Conservation (phyloP, 1,140 invertebrate genomes). For the Rhyacophila brunnea region DNA sequence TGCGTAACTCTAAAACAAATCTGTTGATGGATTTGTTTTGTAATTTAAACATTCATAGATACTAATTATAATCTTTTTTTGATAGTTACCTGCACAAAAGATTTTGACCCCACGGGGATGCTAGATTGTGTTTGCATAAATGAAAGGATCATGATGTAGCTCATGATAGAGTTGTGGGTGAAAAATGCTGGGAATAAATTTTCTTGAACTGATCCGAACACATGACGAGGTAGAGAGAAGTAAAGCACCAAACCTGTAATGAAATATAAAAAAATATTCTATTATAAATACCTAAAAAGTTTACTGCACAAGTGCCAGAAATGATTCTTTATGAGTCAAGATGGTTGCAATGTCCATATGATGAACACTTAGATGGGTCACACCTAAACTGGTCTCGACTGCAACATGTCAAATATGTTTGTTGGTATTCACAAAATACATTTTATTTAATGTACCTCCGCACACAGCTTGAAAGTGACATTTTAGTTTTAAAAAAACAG, state of each 20-base stretch:
- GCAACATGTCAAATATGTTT: background rate
- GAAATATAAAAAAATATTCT: constrained; percentile 5
- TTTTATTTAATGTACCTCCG: background rate
- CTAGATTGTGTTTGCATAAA: constrained; percentile 44
- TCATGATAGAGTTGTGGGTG: constrained; percentile 70
- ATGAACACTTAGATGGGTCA: too few relatives aligned
- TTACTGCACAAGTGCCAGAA: too few relatives aligned
- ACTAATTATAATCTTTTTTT: background rate
- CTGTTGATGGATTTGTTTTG: too few relatives aligned
- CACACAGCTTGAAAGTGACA: too few relatives aligned
- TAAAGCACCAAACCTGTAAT: constrained; percentile 75
- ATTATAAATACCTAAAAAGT: background rate
- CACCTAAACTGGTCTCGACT: too few relatives aligned
- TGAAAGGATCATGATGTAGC: constrained; percentile 68
- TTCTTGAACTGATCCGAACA: constrained; percentile 79
- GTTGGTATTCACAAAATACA: background rate
- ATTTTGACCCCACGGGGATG: constrained; percentile 11
- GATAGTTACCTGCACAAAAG: constrained; percentile 23
- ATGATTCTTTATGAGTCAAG: background rate
- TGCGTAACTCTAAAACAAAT: too few relatives aligned
- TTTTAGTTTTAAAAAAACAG: too few relatives aligned
- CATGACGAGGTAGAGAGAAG: constrained; percentile 76
- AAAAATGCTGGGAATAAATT: constrained; percentile 86
- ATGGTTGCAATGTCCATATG: too few relatives aligned
- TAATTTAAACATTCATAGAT: too few relatives aligned